Conservation (phyloP, 2,888 invertebrate species). For the Eugnorisma glareosa region DNA sequence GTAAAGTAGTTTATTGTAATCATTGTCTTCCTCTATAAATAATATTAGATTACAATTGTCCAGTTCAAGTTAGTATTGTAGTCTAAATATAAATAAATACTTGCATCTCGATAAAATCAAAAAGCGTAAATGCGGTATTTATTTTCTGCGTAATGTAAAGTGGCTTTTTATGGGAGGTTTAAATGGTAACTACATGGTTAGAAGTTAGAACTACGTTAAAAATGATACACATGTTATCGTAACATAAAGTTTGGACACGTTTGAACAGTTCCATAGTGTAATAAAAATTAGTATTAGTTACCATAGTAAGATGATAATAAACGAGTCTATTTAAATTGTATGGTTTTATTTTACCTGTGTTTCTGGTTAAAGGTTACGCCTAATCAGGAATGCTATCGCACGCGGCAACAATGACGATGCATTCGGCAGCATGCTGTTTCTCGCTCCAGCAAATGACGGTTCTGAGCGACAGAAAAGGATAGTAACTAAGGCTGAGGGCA, state of each 20-base stretch:
- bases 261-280: constrained; percentile 67
- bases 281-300: constrained; percentile 79
- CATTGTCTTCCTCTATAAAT: constrained; percentile 28
- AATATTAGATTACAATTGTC: constrained; percentile 5
- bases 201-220: constrained; percentile 43
- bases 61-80: not conserved
- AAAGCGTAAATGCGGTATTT: not conserved
- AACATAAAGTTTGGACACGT: constrained; percentile 43
- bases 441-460: not conserved
- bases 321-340: constrained; percentile 69
- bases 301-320: constrained; percentile 79
- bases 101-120: not conserved
- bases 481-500: too few species aligned
- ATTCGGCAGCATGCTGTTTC: not conserved
- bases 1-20: constrained; percentile 22
- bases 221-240: constrained; percentile 62
- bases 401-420: not conserved
- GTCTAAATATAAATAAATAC: constrained; percentile 8
- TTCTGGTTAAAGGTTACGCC: not conserved
- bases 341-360: constrained; percentile 60
- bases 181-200: constrained; percentile 46
- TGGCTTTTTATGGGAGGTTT: constrained; percentile 49
- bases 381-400: not conserved
- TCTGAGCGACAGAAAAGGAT: not conserved
- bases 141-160: constrained; percentile 44